Percentiles rank a stretch among this genome's conserved stretches.
Evolutionary conservation across 2,888 invertebrate genomes (phyloP).

Genomic region (Habroteleia sp.): DNA sequence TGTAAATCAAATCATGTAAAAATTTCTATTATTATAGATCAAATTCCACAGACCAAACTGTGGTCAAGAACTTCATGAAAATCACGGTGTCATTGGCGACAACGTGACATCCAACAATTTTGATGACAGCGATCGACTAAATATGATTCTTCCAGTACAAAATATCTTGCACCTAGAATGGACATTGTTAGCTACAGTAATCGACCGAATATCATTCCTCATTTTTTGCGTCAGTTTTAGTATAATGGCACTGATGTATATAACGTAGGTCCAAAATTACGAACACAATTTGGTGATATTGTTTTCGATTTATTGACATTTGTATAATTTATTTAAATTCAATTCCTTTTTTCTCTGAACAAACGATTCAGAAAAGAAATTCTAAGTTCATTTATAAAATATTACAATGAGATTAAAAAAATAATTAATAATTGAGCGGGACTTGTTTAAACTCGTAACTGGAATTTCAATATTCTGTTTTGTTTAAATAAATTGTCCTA

Average conservation of each 20-base stretch:
- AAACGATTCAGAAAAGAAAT: slow-evolving; percentile 11
- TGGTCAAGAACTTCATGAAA: slow-evolving; percentile 73
- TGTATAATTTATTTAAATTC: slow-evolving; percentile 23
- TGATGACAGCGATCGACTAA: slow-evolving; percentile 71
- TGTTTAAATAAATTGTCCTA: too few species aligned
- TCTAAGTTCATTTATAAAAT: slow-evolving; percentile 25
- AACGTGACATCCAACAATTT: slow-evolving; percentile 68
- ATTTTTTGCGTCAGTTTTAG: slow-evolving; percentile 83
- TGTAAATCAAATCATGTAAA: too few species aligned
- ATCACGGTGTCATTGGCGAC: slow-evolving; percentile 63
- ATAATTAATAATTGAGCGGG: slow-evolving; percentile 18
- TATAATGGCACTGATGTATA: slow-evolving; percentile 82
- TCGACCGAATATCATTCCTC: slow-evolving; percentile 84
- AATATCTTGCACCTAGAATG: slow-evolving; percentile 83
- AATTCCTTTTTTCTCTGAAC: slow-evolving; percentile 25
- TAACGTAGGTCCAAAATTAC: slow-evolving; percentile 64
- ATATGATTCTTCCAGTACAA: slow-evolving; percentile 68
- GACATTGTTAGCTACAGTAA: slow-evolving; percentile 84
- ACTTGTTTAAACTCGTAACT: too few species aligned
- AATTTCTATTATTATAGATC: too few species aligned
- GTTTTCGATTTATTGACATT: slow-evolving; percentile 24
- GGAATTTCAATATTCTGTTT: too few species aligned
- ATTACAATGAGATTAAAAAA: neutral
- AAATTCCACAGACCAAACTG: slow-evolving; percentile 70
- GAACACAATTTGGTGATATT: neutral